phyloP scores from a whole-genome alignment of 2,888 invertebrate genomes.

The Perizoma flavofasciatum region DNA sequence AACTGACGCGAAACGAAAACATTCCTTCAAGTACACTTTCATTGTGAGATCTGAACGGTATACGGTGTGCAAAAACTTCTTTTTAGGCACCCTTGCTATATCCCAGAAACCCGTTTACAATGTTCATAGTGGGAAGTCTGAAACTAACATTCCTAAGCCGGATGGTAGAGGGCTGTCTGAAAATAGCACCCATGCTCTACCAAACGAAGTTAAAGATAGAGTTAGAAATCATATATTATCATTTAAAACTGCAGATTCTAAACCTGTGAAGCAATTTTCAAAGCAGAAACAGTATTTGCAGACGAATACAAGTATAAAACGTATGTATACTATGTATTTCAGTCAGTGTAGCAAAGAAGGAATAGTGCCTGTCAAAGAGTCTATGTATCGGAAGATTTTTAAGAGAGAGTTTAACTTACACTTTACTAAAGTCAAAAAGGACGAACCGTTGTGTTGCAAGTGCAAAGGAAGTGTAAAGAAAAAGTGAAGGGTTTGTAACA shows the following conservation, averaged over 20 bases:
- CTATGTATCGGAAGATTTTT: constrained; percentile 78
- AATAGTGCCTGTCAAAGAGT: constrained; percentile 64
- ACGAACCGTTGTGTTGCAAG: constrained; percentile 62
- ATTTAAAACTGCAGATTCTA: constrained; percentile 63
- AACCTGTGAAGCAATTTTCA: constrained; percentile 63
- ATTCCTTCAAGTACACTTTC: constrained; percentile 75
- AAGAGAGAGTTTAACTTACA: constrained; percentile 71
- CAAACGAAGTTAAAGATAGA: constrained; percentile 64
- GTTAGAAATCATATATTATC: constrained; percentile 70
- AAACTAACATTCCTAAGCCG: constrained; percentile 74
- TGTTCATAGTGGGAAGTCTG: constrained; percentile 73
- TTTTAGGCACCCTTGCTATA: constrained; percentile 74
- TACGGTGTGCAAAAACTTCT: constrained; percentile 75
- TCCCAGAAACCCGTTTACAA: constrained; percentile 78
- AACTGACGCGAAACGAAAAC: constrained; percentile 57
- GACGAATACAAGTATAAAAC: constrained; percentile 63
- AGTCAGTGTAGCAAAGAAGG: constrained; percentile 61
- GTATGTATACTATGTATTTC: constrained; percentile 71
- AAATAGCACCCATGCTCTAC: constrained; percentile 65
- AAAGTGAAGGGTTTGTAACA: constrained; percentile 46
- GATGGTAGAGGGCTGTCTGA: constrained; percentile 70
- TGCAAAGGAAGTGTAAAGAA: constrained; percentile 71
- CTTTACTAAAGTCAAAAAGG: constrained; percentile 63
- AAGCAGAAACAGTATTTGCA: constrained; percentile 69
- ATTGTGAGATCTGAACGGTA: constrained; percentile 61